Evolutionary conservation across 1,140 invertebrate genomes (phyloP), one percentile per base, ranked within the genome.

Genomic region (Saccostrea glomerata): DNA sequence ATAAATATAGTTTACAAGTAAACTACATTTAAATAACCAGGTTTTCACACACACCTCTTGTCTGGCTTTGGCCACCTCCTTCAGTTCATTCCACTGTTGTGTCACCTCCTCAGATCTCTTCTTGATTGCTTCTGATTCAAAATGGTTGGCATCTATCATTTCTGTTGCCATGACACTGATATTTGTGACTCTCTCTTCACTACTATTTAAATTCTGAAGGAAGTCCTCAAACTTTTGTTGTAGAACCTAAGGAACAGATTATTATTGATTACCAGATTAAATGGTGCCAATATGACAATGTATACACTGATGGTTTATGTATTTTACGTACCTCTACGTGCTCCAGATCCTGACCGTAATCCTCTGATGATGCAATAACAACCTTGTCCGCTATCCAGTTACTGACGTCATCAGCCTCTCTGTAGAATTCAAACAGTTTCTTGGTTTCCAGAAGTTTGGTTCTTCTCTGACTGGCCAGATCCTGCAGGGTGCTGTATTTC

Each of bases 351-450:
- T 98, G 98, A 54, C 99, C 99, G 70, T 99, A 97, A 95, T 99
- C 99, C 92, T 99, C 98, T 92, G 98, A 98, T 92, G 98, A 98
- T 82, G 99, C 96, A 9, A 98, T 98, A 91, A 98, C 98, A 88
- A 99, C 98, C 95, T 99, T 99, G 95, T 99, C 99, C 15, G 97
- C 96, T 94, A 99, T 99, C 99, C 99, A 99, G 95, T 99, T 98
- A 94, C 98, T 98, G 11, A 99, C 99, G 94, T 99, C 99, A 93
- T 99, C 99, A 66, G 99, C 98, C 94, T 99, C 99, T 73, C 98
- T 97, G 95, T 99, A 98, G 97, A 99, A 99, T 83, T 99, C 97
- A 95, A 99, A 99, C 70, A 99, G 98, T 95, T 99, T 98, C 95
- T 99, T 98, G 30, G 98, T 98, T 5, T 98, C 98, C 25, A 97